Percentiles rank a stretch among this genome's conserved stretches.
Conservation (phyloP, 92 coral and sea anemone genomes). For the Hydrozoanthus gracilis region DNA sequence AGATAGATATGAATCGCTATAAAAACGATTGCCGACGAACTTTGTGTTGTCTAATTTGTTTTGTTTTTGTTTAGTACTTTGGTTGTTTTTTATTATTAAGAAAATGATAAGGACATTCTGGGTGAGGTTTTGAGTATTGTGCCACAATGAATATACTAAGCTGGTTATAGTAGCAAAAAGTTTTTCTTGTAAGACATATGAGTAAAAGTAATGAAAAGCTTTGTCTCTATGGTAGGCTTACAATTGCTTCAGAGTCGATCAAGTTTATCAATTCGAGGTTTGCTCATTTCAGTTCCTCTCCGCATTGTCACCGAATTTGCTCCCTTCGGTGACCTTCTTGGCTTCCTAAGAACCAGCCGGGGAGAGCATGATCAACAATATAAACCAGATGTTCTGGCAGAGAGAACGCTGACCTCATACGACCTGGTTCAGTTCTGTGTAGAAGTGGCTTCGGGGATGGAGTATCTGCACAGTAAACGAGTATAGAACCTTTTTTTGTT, state of each 20-base stretch:
- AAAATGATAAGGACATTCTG: too few species aligned
- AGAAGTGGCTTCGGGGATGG: not conserved
- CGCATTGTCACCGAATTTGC: not conserved
- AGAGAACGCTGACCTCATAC: not conserved
- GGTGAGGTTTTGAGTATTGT: too few species aligned
- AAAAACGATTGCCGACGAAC: not conserved
- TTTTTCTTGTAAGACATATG: too few species aligned
- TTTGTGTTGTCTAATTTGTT: not conserved
- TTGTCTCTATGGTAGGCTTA: too few species aligned
- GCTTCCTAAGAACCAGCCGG: not conserved
- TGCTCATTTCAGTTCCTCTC: not conserved
- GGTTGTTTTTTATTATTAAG: too few species aligned
- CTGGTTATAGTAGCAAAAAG: too few species aligned
- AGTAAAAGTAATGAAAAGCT: too few species aligned
- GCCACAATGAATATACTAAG: too few species aligned
- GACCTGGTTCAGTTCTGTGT: too few species aligned
- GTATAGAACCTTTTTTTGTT: not conserved
- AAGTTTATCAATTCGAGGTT: not conserved
- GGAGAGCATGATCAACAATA: too few species aligned
- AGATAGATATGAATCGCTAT: not conserved
- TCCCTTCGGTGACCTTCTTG: slow-evolving; percentile 8
- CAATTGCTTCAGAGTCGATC: not conserved
- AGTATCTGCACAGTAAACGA: not conserved
- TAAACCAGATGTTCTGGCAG: not conserved
- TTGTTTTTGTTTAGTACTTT: not conserved